Evolutionary conservation across 2,797 vertebrate species (phyloP), one percentile per base, ranked within the genome.

Genomic region (Poecilia velifera): DNA sequence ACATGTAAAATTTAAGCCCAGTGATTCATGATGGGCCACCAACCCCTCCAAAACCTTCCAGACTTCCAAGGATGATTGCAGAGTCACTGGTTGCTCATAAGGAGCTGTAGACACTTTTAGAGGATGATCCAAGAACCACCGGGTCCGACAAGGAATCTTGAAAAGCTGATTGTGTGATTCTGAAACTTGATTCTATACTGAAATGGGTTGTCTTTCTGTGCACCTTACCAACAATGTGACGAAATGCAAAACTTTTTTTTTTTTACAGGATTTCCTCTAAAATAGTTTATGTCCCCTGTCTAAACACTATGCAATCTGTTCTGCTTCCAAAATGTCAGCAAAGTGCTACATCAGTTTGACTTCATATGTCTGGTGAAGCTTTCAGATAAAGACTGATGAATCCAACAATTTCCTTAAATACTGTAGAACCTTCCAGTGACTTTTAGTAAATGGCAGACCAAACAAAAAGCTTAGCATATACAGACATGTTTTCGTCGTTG

Each of bases 371-470:
- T 80, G 51, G 51, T 47, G 9, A 72, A 76, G 13, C 55, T 51
- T 45, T 86, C 43, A 73, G 66, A 72, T 75, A 77, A 80, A 73
- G 53, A 72, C 64, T 16, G n/a, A 80, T 84, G 62, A 76, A 22
- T 80, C 68, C 76, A 53, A 57, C 39, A 25, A 39, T 10, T 70
- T 81, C 70, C 28, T 75, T 4, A 68, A 78, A 82, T 74, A 83
- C 25, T 45, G 77, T 84, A 62, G 4, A 57, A 72, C 66, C 76
- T 68, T 72, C 6, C 28, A 39, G 51, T 81, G 78, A 78, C 41
- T 73, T 87, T 73, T 49, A 72, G 72, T 86, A 82, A 87, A 79
- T 86, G 70, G 12, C 49, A 31, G 80, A 64, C 72, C 68, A 82
- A 80, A 74, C 82, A 79, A 68, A 74, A 46, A 81, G 34, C 59